These are phyloP conservation scores for Diorhabda elongata DNA, from an alignment of 1,140 invertebrate genomes.

Conservation along the genomic window DNA sequence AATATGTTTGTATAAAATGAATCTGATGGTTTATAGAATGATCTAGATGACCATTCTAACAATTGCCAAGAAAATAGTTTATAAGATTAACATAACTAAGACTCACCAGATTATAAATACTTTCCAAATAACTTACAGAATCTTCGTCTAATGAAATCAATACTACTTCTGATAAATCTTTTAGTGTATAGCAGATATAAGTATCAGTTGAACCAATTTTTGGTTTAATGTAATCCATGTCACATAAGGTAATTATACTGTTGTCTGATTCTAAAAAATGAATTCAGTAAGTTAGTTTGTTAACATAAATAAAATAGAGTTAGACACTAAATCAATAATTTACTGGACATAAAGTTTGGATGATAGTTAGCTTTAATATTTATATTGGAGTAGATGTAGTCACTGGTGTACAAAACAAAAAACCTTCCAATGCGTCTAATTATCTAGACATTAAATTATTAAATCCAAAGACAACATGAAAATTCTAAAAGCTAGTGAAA, in stretches of 20 bases:
- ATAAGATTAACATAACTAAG: too few species aligned
- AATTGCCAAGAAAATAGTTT: too few species aligned
- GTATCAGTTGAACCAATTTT: conserved; percentile 11
- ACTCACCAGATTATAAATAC: conserved; percentile 4
- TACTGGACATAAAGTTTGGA: too few species aligned
- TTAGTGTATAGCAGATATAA: conserved; percentile 17
- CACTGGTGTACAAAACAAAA: background rate
- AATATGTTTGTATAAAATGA: too few species aligned
- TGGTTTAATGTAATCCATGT: conserved; percentile 18
- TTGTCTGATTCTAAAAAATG: too few species aligned
- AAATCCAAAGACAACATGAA: background rate
- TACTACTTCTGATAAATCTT: conserved; percentile 13
- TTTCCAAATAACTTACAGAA: conserved; percentile 10
- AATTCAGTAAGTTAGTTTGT: too few species aligned
- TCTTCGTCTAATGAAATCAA: conserved; percentile 8
- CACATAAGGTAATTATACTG: background rate
- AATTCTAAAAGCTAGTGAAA: background rate
- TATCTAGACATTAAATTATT: background rate
- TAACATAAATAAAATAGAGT: too few species aligned
- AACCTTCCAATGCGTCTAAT: background rate
- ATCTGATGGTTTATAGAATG: too few species aligned
- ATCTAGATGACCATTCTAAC: too few species aligned
- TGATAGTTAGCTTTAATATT: too few species aligned
- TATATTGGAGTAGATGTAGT: background rate
- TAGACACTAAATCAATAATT: too few species aligned